phyloP scores from a whole-genome alignment of 1,140 invertebrate species.

The Lordiphosa stackelbergi region DNA sequence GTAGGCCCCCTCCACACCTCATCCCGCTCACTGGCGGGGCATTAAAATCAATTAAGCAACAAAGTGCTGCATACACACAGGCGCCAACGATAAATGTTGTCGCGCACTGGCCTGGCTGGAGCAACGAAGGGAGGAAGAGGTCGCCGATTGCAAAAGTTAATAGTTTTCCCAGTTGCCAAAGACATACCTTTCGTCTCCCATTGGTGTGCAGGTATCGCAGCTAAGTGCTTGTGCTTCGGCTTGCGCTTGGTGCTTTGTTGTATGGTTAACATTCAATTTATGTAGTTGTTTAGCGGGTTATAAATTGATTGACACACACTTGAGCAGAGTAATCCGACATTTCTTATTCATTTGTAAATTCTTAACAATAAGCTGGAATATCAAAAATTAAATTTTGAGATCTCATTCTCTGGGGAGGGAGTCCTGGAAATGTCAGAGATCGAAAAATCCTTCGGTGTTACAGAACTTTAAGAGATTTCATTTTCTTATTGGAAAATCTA shows the following conservation, averaged over 20 bases:
- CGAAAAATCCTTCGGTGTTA: too few species aligned
- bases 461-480: too few species aligned
- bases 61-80: slow-evolving; percentile 67
- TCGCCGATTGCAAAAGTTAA: slow-evolving; percentile 49
- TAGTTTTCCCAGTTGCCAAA: slow-evolving; percentile 66
- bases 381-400: too few species aligned
- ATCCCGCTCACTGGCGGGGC: slow-evolving; percentile 19
- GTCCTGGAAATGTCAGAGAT: too few species aligned
- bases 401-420: too few species aligned
- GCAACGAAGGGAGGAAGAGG: not conserved
- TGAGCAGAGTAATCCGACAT: not conserved
- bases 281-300: slow-evolving; percentile 3
- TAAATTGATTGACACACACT: slow-evolving; percentile 5
- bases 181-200: slow-evolving; percentile 20
- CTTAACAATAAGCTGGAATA: too few species aligned
- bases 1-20: slow-evolving; percentile 19
- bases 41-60: slow-evolving; percentile 75
- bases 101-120: slow-evolving; percentile 11
- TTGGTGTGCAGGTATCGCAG: slow-evolving; percentile 19
- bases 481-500: too few species aligned
- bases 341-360: too few species aligned
- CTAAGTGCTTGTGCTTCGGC: slow-evolving; percentile 29
- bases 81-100: slow-evolving; percentile 63
- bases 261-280: slow-evolving; percentile 8
- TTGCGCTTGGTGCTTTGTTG: slow-evolving; percentile 28